Conservation (phyloP, 2,113 vertebrate genomes). For the Petroica traversi region DNA sequence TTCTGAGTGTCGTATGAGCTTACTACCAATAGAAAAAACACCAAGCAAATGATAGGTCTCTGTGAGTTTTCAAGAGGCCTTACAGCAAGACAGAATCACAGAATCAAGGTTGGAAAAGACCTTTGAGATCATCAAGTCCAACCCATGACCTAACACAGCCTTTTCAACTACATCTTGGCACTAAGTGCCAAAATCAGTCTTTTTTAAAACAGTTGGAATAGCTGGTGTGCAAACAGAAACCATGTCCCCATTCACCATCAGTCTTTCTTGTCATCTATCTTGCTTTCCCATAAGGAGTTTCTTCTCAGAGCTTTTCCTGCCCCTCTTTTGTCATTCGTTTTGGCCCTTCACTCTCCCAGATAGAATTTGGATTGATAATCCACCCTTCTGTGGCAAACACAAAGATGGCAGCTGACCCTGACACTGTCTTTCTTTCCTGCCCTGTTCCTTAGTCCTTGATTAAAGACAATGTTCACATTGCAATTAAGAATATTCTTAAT, state of each 20-base stretch:
- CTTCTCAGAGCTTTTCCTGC: not conserved
- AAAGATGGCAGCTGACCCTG: not conserved
- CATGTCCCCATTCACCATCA: not conserved
- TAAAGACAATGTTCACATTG: not conserved
- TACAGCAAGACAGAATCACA: not conserved
- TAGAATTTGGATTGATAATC: not conserved
- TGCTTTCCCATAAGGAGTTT: not conserved
- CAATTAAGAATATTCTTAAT: not conserved
- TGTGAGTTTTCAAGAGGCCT: not conserved
- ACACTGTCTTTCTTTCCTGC: not conserved
- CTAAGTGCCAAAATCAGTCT: not conserved
- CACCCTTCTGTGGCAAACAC: not conserved
- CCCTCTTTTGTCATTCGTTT: not conserved
- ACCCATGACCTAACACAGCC: no score
- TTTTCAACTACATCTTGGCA: not conserved
- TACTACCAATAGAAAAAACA: not conserved
- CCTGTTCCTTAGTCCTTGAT: not conserved
- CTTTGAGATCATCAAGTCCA: not conserved
- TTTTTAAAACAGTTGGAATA: not conserved
- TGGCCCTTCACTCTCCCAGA: not conserved
- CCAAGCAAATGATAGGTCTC: not conserved
- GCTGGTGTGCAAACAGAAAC: not conserved
- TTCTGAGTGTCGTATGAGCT: not conserved
- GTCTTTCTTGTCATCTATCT: not conserved
- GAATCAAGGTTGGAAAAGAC: not conserved